Conservation (phyloP, 1,140 invertebrate genomes). For the Papilio xuthus region DNA sequence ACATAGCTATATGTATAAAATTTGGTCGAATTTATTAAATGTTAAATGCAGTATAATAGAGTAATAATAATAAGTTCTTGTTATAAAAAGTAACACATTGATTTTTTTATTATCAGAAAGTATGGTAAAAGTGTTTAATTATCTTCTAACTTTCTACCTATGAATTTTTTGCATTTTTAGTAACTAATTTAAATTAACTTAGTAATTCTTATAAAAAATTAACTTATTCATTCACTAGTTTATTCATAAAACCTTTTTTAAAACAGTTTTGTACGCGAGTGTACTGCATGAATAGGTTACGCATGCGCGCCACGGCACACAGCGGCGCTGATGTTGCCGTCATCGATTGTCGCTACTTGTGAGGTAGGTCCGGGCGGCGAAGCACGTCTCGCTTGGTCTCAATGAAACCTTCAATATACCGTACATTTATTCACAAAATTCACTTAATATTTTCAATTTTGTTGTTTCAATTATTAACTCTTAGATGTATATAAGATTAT, state of each 20-base stretch:
- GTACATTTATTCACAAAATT: background rate
- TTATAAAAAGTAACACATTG: too few species aligned
- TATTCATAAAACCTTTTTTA: background rate
- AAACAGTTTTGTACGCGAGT: constrained; percentile 46
- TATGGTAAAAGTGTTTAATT: too few species aligned
- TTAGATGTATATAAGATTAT: too few species aligned
- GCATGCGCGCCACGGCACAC: constrained; percentile 62
- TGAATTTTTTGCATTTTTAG: too few species aligned
- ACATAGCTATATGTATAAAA: background rate
- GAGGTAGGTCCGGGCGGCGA: constrained; percentile 66
- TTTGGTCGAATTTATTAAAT: too few species aligned
- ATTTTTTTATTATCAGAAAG: too few species aligned
- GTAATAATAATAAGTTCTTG: too few species aligned
- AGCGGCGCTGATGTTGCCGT: constrained; percentile 50
- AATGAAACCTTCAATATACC: constrained; percentile 45
- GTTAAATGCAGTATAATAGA: too few species aligned
- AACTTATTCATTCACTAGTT: background rate
- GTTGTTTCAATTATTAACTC: too few species aligned
- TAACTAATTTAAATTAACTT: too few species aligned
- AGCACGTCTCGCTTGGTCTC: constrained; percentile 56
- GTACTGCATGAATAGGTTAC: constrained; percentile 49
- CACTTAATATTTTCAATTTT: background rate
- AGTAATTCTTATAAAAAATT: too few species aligned
- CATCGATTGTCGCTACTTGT: constrained; percentile 73
- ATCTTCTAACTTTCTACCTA: too few species aligned